phyloP scores from a whole-genome alignment of 1,140 invertebrate species.

The Euborellia annulipes region DNA sequence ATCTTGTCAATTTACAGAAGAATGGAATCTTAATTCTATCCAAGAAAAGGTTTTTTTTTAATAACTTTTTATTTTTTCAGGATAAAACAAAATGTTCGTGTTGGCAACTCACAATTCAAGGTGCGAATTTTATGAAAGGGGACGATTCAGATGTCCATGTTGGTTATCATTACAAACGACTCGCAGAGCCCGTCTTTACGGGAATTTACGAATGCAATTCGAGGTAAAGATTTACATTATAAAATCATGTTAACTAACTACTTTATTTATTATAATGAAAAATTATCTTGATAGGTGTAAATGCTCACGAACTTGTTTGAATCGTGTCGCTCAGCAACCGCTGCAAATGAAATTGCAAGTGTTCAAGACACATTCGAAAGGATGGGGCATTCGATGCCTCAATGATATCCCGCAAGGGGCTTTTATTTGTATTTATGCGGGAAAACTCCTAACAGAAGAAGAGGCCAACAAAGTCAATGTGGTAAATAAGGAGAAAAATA shows the following conservation, averaged over 20 bases:
- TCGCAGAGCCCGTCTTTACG: slow-evolving; percentile 68
- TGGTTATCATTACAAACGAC: slow-evolving; percentile 68
- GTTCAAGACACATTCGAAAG: slow-evolving; percentile 71
- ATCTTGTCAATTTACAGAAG: no score
- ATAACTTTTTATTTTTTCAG: no score
- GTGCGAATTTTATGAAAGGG: slow-evolving; percentile 35
- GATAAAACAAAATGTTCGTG: slow-evolving; percentile 80
- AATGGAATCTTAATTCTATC: no score
- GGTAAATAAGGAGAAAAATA: slow-evolving; percentile 8
- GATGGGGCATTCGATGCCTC: slow-evolving; percentile 90
- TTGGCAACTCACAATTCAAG: slow-evolving; percentile 75
- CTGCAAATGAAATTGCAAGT: slow-evolving; percentile 70
- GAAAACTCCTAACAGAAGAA: slow-evolving; percentile 77
- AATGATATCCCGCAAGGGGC: slow-evolving; percentile 86
- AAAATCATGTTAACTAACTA: no score
- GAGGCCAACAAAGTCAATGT: slow-evolving; percentile 58
- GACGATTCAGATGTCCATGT: slow-evolving; percentile 23
- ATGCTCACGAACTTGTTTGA: slow-evolving; percentile 63
- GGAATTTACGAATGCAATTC: slow-evolving; percentile 94
- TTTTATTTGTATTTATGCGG: slow-evolving; percentile 93
- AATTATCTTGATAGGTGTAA: slow-evolving; percentile 40
- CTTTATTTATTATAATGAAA: not conserved
- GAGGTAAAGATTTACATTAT: slow-evolving; percentile 32
- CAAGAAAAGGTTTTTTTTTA: no score
- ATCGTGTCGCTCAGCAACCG: slow-evolving; percentile 76